Evolutionary conservation across 2,888 invertebrate genomes (phyloP).

Genomic region (Acutogordius australiensis): DNA sequence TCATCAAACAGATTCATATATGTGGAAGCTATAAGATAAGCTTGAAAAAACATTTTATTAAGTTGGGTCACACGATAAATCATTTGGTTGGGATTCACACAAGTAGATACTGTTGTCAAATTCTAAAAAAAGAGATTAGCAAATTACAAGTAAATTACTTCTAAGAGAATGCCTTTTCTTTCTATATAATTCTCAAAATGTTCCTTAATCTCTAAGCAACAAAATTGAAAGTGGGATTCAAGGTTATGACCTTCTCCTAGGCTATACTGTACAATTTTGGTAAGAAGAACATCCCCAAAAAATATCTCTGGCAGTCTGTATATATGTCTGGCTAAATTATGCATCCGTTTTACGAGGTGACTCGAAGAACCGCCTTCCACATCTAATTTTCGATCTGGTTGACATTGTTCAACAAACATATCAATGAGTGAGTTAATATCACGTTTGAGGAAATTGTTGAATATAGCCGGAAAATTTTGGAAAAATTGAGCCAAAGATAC

Average conservation of each 20-base stretch:
- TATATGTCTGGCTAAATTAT: background rate
- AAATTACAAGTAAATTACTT: background rate
- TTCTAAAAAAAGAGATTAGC: background rate
- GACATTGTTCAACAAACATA: too few species aligned
- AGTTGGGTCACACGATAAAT: background rate
- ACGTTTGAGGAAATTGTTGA: too few species aligned
- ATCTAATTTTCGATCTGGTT: too few species aligned
- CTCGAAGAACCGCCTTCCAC: too few species aligned
- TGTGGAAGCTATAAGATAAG: background rate
- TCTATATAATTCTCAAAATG: constrained; percentile 3
- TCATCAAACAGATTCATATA: background rate
- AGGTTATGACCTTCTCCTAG: too few species aligned
- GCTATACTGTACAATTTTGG: too few species aligned
- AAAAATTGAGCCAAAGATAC: too few species aligned
- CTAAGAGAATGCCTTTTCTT: background rate
- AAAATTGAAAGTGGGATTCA: background rate
- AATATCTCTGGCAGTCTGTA: background rate
- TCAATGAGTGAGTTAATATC: too few species aligned
- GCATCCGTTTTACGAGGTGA: too few species aligned
- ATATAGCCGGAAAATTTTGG: too few species aligned
- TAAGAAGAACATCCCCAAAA: background rate
- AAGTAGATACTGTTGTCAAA: too few species aligned
- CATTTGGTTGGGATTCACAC: background rate
- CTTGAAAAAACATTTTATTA: background rate
- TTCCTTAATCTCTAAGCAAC: background rate